Base-by-base conservation (phyloP, 2,888 invertebrate species). In the Gari tellinella region DNA sequence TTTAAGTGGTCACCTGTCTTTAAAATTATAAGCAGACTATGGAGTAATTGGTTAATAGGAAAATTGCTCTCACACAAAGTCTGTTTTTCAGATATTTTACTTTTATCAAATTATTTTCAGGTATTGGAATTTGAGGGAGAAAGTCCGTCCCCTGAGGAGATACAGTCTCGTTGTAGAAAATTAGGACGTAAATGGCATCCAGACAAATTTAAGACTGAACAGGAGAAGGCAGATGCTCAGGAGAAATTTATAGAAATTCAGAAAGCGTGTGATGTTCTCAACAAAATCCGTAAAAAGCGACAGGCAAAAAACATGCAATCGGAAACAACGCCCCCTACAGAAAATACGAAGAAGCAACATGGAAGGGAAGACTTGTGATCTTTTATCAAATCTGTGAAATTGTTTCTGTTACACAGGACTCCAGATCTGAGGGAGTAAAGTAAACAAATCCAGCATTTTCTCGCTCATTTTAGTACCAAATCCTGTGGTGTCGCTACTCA, bases 171-270 rank as follows among this genome's bases (percentile, higher is more conserved):
- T 15, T 98, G 97, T 95, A 93, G 97, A 37, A 94, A 94, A 31
- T 92, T 98, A 0, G 97, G 97, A 0, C 94, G 96, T 38, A 95
- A 96, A 89, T 95, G 95, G 92, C 98, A 99, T 92, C 98, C 98
- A 0, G 98, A 99, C 89, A 97, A 97, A 91, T 95, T 96, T 5
- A 96, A 96, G 89, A 96, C 96, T 75, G 93, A 93, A 0, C 94
- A 94, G 2, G 94, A 94, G 66, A 94, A 96, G 46, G 92, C 93
- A 2, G 94, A 92, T 1, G 97, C 97, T 0, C 96, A 97, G 89
- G 95, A 96, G 81, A 95, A 94, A 60, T 98, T 98, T 91, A 96
- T 98, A 94, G 97, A 97, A 87, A 96, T 98, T 74, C 97, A 97
- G 87, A 95, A 96, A 89, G 97, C 98, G 0, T 98, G 97, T 90